Conservation (phyloP, 2,888 invertebrate species). For the Nezara viridula region DNA sequence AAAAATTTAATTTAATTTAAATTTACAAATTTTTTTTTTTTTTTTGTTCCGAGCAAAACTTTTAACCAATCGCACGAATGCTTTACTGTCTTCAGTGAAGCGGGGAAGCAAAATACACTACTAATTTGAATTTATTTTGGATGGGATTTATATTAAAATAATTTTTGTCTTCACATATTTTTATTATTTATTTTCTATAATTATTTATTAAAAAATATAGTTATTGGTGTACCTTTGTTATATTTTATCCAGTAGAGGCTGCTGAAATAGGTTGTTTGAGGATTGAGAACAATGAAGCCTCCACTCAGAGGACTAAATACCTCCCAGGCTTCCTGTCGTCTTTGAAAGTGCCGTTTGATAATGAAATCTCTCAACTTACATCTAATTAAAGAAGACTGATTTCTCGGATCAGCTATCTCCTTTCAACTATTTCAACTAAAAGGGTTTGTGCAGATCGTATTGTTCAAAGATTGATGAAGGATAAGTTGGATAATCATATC, state of each 20-base stretch:
- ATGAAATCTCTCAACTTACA: background rate
- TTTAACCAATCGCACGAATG: no score
- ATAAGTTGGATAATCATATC: background rate
- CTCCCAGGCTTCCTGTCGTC: background rate
- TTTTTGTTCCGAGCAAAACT: no score
- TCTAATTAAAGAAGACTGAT: background rate
- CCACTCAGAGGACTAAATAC: background rate
- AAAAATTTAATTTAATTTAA: no score
- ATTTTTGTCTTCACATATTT: no score
- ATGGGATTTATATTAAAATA: no score
- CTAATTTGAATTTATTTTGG: no score
- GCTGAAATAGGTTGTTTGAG: background rate
- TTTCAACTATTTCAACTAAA: background rate
- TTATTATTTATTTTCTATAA: no score
- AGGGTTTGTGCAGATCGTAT: background rate
- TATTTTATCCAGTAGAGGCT: background rate
- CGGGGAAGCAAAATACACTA: no score
- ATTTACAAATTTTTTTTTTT: no score
- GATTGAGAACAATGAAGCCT: background rate
- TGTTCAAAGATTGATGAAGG: background rate
- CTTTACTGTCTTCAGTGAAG: no score
- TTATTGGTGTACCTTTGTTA: background rate
- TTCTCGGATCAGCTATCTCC: background rate
- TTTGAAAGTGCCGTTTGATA: background rate
- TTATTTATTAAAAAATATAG: no score